A percentile compares a stretch with the other conserved stretches of the same genome.
Conservation (phyloP, 2,113 vertebrate species). For the Chaenogobius annularis region DNA sequence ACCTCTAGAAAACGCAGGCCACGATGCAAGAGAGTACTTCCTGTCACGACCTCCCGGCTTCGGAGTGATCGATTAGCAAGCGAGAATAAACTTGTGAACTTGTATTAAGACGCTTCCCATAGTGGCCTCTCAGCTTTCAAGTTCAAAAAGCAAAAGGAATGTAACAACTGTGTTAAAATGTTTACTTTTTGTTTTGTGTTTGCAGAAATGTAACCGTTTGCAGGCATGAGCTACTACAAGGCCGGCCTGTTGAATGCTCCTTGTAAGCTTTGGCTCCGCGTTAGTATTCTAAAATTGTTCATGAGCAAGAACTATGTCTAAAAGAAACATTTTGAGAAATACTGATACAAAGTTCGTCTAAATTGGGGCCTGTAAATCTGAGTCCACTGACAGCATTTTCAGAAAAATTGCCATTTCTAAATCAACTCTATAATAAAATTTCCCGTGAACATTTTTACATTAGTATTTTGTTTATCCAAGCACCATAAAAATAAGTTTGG, state of each 20-base stretch:
- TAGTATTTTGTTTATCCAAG: slow-evolving; percentile 44
- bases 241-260: neutral
- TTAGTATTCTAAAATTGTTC: slow-evolving; percentile 5
- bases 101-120: neutral
- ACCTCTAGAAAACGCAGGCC: slow-evolving; percentile 31
- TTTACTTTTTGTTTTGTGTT: neutral
- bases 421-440: no score
- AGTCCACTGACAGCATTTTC: no score
- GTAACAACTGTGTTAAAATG: neutral
- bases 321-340: no score
- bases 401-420: no score
- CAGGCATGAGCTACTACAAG: slow-evolving; percentile 1
- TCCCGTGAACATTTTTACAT: no score
- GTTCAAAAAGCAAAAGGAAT: slow-evolving; percentile 5
- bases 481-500: slow-evolving; percentile 32
- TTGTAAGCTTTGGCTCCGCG: slow-evolving; percentile 33
- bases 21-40: slow-evolving; percentile 40
- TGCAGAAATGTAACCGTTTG: slow-evolving; percentile 7
- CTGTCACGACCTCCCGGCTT: slow-evolving; percentile 40
- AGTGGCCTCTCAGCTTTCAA: slow-evolving; percentile 12
- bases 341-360: neutral
- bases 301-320: neutral
- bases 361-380: no score
- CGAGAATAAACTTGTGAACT: slow-evolving; percentile 42
- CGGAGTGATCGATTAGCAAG: slow-evolving; percentile 40